Evolutionary conservation across 2,113 vertebrate species (phyloP).

Genomic region (Gopherus flavomarginatus): DNA sequence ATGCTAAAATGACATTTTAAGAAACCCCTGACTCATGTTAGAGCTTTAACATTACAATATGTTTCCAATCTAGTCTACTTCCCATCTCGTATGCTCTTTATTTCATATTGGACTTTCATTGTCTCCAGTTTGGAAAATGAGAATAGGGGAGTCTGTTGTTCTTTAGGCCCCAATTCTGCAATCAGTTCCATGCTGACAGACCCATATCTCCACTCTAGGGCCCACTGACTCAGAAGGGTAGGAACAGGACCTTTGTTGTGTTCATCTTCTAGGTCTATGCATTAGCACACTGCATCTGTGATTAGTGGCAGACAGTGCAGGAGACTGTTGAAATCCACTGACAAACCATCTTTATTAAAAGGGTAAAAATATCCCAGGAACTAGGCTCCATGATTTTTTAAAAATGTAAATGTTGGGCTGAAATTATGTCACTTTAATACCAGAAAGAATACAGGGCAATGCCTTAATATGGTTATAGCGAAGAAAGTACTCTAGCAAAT

Average conservation of each 20-base stretch:
- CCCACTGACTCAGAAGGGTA: background rate
- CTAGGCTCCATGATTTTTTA: background rate
- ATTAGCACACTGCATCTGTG: background rate
- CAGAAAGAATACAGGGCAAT: background rate
- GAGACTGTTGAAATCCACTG: background rate
- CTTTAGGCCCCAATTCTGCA: background rate
- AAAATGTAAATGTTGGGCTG: background rate
- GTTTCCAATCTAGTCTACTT: background rate
- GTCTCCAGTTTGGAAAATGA: background rate
- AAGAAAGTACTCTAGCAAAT: background rate
- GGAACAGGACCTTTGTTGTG: background rate
- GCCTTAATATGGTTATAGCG: background rate
- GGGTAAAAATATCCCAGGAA: background rate
- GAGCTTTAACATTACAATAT: background rate
- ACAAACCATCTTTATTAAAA: background rate
- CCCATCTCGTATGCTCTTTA: background rate
- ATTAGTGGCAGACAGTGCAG: background rate
- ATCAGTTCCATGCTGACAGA: background rate
- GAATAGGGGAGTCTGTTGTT: background rate
- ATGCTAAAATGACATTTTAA: background rate
- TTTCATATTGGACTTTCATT: background rate
- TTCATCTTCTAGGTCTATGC: background rate
- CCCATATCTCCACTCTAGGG: background rate
- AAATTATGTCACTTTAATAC: background rate
- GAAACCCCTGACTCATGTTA: background rate